Conservation (phyloP, 2,113 vertebrate genomes). For the Cavia porcellus region DNA sequence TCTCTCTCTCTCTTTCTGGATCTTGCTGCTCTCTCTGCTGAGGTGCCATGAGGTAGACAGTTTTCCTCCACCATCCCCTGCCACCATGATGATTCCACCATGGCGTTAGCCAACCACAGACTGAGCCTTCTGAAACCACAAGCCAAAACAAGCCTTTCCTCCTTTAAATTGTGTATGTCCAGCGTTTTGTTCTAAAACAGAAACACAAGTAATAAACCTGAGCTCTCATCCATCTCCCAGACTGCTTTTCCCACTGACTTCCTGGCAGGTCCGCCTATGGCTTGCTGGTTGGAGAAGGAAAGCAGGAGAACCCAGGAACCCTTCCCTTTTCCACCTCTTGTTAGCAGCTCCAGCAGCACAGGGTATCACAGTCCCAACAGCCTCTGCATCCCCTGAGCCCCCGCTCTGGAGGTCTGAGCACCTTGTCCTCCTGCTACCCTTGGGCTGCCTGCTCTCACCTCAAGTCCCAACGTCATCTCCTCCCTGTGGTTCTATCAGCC, state of each 20-base stretch:
- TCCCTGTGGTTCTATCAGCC: background rate
- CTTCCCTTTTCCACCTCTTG: background rate
- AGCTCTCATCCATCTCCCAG: background rate
- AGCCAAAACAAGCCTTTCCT: background rate
- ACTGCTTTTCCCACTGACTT: background rate
- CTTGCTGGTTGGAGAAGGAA: background rate
- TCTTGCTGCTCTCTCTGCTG: background rate
- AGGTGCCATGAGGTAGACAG: background rate
- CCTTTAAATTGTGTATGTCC: background rate
- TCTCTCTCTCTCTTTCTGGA: background rate
- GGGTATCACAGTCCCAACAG: background rate
- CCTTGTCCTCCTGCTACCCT: background rate
- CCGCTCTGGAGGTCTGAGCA: background rate
- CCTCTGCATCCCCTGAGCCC: rapidly evolving
- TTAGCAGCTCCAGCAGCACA: background rate
- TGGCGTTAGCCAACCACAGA: background rate
- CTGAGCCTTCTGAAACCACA: background rate
- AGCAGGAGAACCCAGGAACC: background rate
- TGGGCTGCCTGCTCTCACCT: background rate
- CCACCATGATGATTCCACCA: background rate
- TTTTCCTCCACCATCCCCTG: background rate
- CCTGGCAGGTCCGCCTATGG: background rate
- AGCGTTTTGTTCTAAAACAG: background rate
- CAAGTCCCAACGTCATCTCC: background rate
- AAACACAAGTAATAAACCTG: background rate